These are phyloP conservation scores for Octomys mimax DNA, from an alignment of 2,797 vertebrate genomes.

Conservation along the genomic window DNA sequence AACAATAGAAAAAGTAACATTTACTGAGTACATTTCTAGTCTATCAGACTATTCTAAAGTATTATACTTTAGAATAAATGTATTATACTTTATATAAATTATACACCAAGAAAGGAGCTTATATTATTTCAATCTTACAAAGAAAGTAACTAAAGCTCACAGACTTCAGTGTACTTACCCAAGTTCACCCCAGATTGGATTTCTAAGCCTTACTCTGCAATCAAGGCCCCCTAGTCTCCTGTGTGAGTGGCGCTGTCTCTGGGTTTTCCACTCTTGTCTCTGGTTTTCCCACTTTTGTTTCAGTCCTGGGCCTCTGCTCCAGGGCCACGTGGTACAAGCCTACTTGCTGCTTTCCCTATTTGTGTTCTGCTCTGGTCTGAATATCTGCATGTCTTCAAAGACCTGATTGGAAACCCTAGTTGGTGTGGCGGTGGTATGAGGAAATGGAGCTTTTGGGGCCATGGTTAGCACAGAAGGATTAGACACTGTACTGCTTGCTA, in stretches of 20 bases:
- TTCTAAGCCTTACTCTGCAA: not conserved
- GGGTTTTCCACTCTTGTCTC: not conserved
- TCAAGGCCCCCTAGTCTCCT: no score
- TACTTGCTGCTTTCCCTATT: not conserved
- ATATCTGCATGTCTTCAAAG: not conserved
- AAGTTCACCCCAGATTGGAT: not conserved
- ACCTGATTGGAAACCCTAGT: not conserved
- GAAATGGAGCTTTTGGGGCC: not conserved
- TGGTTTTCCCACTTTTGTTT: not conserved
- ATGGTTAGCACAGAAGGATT: not conserved
- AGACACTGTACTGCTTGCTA: no score
- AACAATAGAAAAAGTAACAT: not conserved
- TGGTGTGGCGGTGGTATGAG: not conserved
- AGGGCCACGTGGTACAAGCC: not conserved
- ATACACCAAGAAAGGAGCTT: not conserved
- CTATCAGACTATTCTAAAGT: not conserved
- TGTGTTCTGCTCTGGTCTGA: not conserved
- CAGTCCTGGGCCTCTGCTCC: not conserved
- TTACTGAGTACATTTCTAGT: not conserved
- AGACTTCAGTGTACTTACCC: not conserved
- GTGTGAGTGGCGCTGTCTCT: not conserved
- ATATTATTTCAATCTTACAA: not conserved
- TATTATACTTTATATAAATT: not conserved
- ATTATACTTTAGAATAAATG: not conserved
- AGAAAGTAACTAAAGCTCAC: slow-evolving; percentile 3